A percentile compares a stretch with the other conserved stretches of the same genome.
These are phyloP conservation scores for Lumbricus terrestris DNA, from an alignment of 2,888 invertebrate species.

Conservation along the genomic window DNA sequence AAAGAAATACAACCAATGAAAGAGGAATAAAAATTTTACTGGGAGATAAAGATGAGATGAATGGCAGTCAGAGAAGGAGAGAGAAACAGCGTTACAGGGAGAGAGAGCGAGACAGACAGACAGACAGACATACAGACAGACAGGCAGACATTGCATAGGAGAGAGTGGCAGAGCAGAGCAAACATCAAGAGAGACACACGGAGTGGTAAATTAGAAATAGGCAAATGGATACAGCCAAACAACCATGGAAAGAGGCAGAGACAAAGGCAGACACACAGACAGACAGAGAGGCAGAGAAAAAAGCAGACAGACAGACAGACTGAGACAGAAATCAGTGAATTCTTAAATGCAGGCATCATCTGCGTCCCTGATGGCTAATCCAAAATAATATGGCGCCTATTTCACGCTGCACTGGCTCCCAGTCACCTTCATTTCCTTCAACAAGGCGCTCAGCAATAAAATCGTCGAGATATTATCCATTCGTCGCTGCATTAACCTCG, in stretches of 20 bases:
- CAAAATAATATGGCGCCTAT: neutral
- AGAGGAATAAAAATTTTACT: neutral
- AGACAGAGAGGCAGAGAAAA: neutral
- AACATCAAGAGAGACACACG: neutral
- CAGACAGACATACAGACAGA: neutral
- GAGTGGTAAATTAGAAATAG: neutral
- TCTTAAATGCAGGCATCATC: neutral
- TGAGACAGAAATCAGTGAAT: neutral
- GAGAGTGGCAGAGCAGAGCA: neutral
- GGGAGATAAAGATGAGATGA: neutral
- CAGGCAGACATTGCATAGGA: neutral
- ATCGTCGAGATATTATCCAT: neutral
- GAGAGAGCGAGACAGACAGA: neutral
- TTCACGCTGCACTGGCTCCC: neutral
- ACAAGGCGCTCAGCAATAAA: neutral
- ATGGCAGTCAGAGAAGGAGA: neutral
- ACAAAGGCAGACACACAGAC: neutral
- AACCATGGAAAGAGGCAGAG: neutral
- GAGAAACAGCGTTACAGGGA: neutral
- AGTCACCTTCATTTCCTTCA: neutral
- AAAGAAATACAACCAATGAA: neutral
- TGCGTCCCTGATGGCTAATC: neutral
- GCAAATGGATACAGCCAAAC: neutral
- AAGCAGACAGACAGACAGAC: neutral
- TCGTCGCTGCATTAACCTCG: neutral